phyloP scores from a whole-genome alignment of 2,888 invertebrate species.

The Malthinus flaveolus region DNA sequence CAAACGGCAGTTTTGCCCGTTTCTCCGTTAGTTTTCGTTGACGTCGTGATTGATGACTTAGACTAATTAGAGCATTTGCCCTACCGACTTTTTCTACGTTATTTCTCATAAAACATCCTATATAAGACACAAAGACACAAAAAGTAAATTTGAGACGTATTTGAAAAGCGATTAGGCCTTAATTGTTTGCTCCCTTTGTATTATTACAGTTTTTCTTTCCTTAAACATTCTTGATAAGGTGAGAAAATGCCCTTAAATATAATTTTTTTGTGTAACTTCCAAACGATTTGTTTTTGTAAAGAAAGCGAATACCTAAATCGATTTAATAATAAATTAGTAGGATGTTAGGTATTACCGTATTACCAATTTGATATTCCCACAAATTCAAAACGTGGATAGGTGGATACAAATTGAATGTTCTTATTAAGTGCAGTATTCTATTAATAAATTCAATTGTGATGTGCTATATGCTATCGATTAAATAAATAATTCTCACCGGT shows the following conservation, averaged over 20 bases:
- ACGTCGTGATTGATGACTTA: constrained; percentile 1
- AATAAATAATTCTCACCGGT: constrained; percentile 15
- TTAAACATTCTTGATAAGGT: too few species aligned
- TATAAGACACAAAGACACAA: too few species aligned
- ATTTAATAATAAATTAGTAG: too few species aligned
- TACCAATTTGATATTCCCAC: not conserved
- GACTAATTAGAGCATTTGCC: not conserved
- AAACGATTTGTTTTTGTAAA: too few species aligned
- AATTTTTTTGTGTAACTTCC: too few species aligned
- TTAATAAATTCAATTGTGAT: not conserved
- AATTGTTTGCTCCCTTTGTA: too few species aligned
- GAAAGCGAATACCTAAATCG: too few species aligned
- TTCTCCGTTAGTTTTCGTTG: constrained; percentile 1
- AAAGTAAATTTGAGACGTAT: too few species aligned
- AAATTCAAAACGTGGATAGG: not conserved
- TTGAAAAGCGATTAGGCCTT: too few species aligned
- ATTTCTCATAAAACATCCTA: not conserved
- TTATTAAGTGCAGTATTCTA: not conserved
- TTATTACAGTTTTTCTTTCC: too few species aligned
- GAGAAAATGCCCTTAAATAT: too few species aligned
- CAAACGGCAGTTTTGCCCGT: not conserved
- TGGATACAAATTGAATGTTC: not conserved
- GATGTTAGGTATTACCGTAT: too few species aligned
- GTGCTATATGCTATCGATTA: constrained; percentile 16
- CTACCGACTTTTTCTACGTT: not conserved